These are phyloP conservation scores for Thecocarcelia acutangulata DNA, from an alignment of 2,888 invertebrate genomes.

Conservation along the genomic window DNA sequence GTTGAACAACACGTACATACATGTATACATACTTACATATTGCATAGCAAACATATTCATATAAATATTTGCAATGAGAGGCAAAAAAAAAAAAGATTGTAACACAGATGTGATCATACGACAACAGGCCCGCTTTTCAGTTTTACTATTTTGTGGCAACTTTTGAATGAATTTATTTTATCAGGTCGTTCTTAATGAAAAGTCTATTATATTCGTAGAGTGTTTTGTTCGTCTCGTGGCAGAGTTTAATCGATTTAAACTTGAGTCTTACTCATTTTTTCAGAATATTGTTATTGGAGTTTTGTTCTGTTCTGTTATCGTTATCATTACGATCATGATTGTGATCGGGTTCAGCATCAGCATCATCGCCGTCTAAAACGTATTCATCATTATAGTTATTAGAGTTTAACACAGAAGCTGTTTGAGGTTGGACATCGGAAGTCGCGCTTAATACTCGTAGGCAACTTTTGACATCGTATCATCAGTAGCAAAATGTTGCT, in stretches of 20 bases:
- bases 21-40: too few relatives aligned
- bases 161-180: slow-evolving; percentile 64
- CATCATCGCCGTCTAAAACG: slow-evolving; percentile 22
- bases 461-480: slow-evolving; percentile 57
- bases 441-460: slow-evolving; percentile 46
- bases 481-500: slow-evolving; percentile 54
- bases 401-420: slow-evolving; percentile 69
- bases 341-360: slow-evolving; percentile 25
- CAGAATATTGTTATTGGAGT: slow-evolving; percentile 2
- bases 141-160: slow-evolving; percentile 20
- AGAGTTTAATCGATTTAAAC: slow-evolving; percentile 59
- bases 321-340: slow-evolving; percentile 54
- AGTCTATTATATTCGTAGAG: slow-evolving; percentile 17
- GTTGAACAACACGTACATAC: not conserved
- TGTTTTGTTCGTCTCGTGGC: slow-evolving; percentile 33
- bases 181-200: slow-evolving; percentile 25
- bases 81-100: too few relatives aligned
- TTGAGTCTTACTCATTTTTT: not conserved
- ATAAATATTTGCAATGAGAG: not conserved
- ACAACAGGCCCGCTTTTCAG: not conserved
- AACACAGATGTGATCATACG: slow-evolving; percentile 3
- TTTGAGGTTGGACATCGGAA: slow-evolving; percentile 64
- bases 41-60: not conserved
- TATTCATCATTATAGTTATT: slow-evolving; percentile 59
- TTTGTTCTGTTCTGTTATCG: slow-evolving; percentile 5